A percentile compares a stretch with the other conserved stretches of the same genome.
Conservation (phyloP, 2,797 vertebrate species). For the Coregonus sp. region DNA sequence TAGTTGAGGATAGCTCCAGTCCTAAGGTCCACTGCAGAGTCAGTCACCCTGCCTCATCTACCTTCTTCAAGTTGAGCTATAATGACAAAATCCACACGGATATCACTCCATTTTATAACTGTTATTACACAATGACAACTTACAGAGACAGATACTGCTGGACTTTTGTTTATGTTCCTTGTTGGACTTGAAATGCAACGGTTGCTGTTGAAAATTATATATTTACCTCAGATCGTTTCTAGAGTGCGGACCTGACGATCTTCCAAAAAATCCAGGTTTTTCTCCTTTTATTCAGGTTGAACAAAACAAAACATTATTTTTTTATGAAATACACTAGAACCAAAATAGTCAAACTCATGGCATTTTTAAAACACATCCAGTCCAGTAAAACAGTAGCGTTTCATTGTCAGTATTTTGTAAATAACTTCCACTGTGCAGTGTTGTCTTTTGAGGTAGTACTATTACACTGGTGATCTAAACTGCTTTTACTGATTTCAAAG, state of each 20-base stretch:
- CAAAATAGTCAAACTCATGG: slow-evolving; percentile 24
- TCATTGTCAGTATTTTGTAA: slow-evolving; percentile 28
- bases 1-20: neutral
- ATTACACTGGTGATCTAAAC: slow-evolving; percentile 24
- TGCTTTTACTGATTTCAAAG: slow-evolving; percentile 28
- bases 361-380: slow-evolving; percentile 31
- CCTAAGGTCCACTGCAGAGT: neutral
- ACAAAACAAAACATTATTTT: slow-evolving; percentile 36
- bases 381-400: slow-evolving; percentile 15
- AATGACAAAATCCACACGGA: neutral
- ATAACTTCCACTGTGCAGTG: slow-evolving; percentile 35
- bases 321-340: slow-evolving; percentile 47
- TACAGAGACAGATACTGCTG: neutral
- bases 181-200: slow-evolving; percentile 24
- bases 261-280: slow-evolving; percentile 31
- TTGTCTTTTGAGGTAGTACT: slow-evolving; percentile 42
- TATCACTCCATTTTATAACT: neutral
- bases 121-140: neutral
- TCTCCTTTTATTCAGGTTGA: slow-evolving; percentile 58
- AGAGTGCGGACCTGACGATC: slow-evolving; percentile 41
- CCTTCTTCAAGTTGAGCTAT: neutral
- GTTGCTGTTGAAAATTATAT: slow-evolving; percentile 36
- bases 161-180: slow-evolving; percentile 7
- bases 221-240: slow-evolving; percentile 60
- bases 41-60: neutral